phyloP scores from a whole-genome alignment of 1,140 invertebrate genomes.

The Tyrophagus putrescentiae region DNA sequence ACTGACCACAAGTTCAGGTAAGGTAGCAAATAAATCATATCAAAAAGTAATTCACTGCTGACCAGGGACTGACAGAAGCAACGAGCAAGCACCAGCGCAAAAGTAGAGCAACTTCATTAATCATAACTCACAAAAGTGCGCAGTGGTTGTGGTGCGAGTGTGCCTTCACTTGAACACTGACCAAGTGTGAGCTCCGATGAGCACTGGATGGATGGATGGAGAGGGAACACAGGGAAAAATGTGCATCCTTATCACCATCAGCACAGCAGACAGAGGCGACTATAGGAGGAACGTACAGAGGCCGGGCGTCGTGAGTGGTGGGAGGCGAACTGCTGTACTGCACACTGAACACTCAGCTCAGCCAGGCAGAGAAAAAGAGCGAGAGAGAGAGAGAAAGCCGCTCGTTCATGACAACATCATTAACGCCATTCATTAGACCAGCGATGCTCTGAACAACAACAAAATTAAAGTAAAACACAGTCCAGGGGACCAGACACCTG shows the following conservation, averaged over 20 bases:
- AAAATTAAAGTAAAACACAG: too few relatives aligned
- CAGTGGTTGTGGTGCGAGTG: background rate
- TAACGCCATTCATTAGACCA: background rate
- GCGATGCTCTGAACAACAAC: background rate
- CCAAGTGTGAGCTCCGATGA: background rate
- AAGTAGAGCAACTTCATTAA: constrained; percentile 12
- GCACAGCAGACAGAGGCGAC: background rate
- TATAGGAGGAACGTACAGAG: background rate
- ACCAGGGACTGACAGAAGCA: too few relatives aligned
- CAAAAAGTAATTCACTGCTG: too few relatives aligned
- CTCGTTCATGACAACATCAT: constrained; percentile 9
- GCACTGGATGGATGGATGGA: background rate
- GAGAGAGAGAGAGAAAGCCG: too few relatives aligned
- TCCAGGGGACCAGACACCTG: too few relatives aligned
- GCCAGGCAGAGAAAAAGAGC: too few relatives aligned
- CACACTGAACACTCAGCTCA: too few relatives aligned
- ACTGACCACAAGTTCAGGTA: too few relatives aligned
- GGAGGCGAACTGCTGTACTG: constrained; percentile 9
- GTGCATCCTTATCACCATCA: too few relatives aligned
- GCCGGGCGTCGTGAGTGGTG: constrained; percentile 11
- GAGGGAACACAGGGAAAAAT: background rate
- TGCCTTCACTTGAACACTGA: too few relatives aligned
- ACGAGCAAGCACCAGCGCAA: too few relatives aligned
- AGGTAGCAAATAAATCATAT: too few relatives aligned
- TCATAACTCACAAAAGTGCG: constrained; percentile 7